Evolutionary conservation across 2,797 vertebrate species (phyloP), one percentile per base, ranked within the genome.

Genomic region (Alectoris magna): DNA sequence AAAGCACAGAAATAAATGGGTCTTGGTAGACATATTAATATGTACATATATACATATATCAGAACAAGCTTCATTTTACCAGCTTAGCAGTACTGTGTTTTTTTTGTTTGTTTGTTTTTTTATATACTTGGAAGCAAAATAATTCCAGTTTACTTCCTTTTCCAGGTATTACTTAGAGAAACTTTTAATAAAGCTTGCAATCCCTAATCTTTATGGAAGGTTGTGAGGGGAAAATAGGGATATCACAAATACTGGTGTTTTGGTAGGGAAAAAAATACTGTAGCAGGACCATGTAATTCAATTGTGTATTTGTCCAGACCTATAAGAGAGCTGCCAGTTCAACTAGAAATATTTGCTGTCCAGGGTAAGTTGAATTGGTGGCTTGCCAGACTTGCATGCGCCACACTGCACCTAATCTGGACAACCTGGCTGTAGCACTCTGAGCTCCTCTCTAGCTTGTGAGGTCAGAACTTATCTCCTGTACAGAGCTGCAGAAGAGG

Each of bases 211-310:
- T 73, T 74, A 56, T 1, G 2, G n/a, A 38, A 68, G 19, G 22
- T 83, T 44, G 68, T 26, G 58, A 2, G 3, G 0, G 11, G 1
- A 23, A n/a, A n/a, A 55, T 60, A 6, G 11, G 1, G 17, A 5
- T 79, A 79, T n/a, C 48, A 46, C 29, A 87, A 80, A 69, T 73
- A 8, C 14, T n/a, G 59, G 2, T 76, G 18, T 55, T 70, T 56
- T 49, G 23, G 16, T 14, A 58, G 5, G 6, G 12, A 36, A 66
- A 78, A 36, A 93, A 69, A 7, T 22, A 58, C 39, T 74, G 36
- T 4, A 90, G 21, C n/a, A 44, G 10, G 24, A 79, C 44, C 14
- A 36, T 0, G 1, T 69, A 75, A 86, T 72, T 66, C 53, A 78
- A 43, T 18, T 23, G 18, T 29, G 4, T 70, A 67, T 17, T 56